Evolutionary conservation across 1,140 invertebrate genomes (phyloP).

Genomic region (Neodiprion fabricii): DNA sequence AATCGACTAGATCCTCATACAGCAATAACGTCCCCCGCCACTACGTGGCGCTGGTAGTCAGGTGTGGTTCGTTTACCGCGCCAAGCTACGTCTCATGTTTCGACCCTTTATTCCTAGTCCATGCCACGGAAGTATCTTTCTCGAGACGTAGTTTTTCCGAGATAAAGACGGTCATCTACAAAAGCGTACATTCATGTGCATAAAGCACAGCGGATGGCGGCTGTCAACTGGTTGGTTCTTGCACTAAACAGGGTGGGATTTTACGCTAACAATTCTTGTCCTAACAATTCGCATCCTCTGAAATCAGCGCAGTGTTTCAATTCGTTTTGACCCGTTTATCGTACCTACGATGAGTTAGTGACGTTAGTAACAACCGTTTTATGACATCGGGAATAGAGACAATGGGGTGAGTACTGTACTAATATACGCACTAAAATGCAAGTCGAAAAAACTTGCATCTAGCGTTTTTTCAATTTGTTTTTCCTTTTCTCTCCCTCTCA

Average conservation of each 20-base stretch:
- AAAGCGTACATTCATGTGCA: neutral
- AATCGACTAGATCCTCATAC: too few species aligned
- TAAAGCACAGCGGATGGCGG: neutral
- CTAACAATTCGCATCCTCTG: neutral
- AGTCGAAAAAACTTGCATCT: conserved; percentile 12
- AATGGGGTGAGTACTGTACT: conserved; percentile 63
- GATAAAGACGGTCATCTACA: neutral
- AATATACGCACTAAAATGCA: conserved; percentile 8
- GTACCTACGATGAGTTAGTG: neutral
- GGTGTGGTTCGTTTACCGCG: too few species aligned
- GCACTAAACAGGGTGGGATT: conserved; percentile 7
- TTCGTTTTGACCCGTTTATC: neutral
- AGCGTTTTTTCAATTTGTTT: conserved; percentile 8
- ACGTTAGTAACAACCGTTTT: conserved; percentile 44
- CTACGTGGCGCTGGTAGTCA: too few species aligned
- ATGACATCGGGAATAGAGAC: conserved; percentile 72
- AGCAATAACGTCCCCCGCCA: too few species aligned
- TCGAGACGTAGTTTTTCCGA: too few species aligned
- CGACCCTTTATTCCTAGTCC: too few species aligned
- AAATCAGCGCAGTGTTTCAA: neutral
- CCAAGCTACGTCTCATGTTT: too few species aligned
- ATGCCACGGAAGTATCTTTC: too few species aligned
- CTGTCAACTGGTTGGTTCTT: conserved; percentile 5
- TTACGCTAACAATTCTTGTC: neutral
- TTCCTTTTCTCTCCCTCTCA: too few species aligned